Conservation (phyloP, 2,888 invertebrate genomes). For the Oscheius onirici region DNA sequence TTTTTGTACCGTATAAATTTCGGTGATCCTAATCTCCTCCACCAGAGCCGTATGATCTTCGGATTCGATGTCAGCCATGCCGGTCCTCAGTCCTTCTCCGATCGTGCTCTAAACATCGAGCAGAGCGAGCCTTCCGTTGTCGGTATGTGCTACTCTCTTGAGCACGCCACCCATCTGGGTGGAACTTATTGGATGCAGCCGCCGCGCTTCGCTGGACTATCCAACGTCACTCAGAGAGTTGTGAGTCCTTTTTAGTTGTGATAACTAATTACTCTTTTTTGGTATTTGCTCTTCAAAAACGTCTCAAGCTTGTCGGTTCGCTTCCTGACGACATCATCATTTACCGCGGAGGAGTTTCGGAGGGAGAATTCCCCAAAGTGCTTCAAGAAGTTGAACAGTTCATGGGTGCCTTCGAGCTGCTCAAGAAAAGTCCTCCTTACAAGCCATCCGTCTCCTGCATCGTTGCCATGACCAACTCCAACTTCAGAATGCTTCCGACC, state of each 20-base stretch:
- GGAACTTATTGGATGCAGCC: constrained; percentile 35
- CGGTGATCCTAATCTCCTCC: constrained; percentile 33
- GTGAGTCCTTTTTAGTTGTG: neutral
- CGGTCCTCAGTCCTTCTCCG: constrained; percentile 41
- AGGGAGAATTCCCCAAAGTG: constrained; percentile 52
- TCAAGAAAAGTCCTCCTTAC: constrained; percentile 15
- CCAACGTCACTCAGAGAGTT: constrained; percentile 15
- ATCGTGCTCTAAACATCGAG: constrained; percentile 32
- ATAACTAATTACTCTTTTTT: neutral
- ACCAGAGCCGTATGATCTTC: constrained; percentile 43
- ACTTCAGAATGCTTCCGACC: constrained; percentile 40
- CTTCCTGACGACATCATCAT: constrained; percentile 45
- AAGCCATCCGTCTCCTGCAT: constrained; percentile 40
- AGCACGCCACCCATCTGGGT: neutral
- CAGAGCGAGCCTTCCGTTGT: constrained; percentile 46
- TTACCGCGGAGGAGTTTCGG: constrained; percentile 49
- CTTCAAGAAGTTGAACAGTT: constrained; percentile 25
- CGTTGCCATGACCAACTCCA: constrained; percentile 47
- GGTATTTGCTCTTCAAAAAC: constrained; percentile 30
- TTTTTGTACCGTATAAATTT: constrained; percentile 7
- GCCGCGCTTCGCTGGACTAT: constrained; percentile 32
- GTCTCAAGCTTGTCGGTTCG: neutral
- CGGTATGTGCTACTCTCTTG: constrained; percentile 28
- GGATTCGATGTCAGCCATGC: constrained; percentile 53
- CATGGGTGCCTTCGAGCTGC: constrained; percentile 20